Evolutionary conservation across 1,140 invertebrate species (phyloP), one percentile per base, ranked within the genome.

Genomic region (Lerema accius): DNA sequence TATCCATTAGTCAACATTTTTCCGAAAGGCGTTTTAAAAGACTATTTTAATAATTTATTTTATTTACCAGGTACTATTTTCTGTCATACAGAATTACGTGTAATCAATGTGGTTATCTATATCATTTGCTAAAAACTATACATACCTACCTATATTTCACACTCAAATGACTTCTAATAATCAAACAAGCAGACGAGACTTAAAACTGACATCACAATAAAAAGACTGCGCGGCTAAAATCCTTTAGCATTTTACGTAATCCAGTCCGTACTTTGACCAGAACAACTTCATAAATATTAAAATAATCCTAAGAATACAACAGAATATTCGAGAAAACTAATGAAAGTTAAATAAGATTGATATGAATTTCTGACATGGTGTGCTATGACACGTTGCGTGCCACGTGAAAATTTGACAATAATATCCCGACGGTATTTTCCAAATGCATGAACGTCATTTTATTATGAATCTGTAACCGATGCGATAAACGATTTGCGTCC

Each of bases 381-480:
- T 58, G 26, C 13, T 45, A 58, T 32, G 10, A 64, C 82, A 80
- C 86, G 79, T 86, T 80, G 63, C 28, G 15, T 11, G 78, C 71
- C 82, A 81, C 86, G 86, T 88, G 86, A 83, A 40, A 59, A 51
- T 37, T 67, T 73, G 69, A 80, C 71, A 80, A 86, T 80, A 73
- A 78, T 83, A 80, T 83, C 72, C 75, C 60, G 63, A 65, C 74
- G 74, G 76, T 78, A 80, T 73, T 79, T 79, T 79, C 76, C 71
- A 78, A 79, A 82, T 88, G 68, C 75, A 80, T 75, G 75, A 69
- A 73, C 71, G 78, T 80, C 68, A 83, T 84, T 86, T 82, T 78
- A 87, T 86, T 86, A 86, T 89, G 86, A 87, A 89, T 89, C 80
- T 77, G 76, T 84, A 80, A 82, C 65, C 73, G 65, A 48, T 59